phyloP scores from a whole-genome alignment of 2,113 vertebrate genomes.

The Rhinopomastus cyanomelas region DNA sequence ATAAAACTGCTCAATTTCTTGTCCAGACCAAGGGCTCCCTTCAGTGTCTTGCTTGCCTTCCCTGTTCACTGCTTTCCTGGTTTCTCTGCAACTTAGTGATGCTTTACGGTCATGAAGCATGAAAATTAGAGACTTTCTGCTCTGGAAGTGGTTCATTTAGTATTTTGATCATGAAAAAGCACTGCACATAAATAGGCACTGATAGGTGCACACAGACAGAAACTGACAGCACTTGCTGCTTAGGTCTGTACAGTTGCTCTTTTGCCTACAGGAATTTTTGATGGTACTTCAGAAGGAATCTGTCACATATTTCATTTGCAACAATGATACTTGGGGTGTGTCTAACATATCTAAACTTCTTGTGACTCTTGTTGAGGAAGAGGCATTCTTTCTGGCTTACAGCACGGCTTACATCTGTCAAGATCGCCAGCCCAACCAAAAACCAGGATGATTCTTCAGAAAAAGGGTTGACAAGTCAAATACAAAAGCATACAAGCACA shows the following conservation, averaged over 20 bases:
- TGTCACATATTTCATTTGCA: not conserved
- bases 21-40: not conserved
- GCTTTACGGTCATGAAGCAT: not conserved
- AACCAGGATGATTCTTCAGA: not conserved
- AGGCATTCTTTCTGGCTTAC: not conserved
- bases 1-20: not conserved
- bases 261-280: not conserved
- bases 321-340: not conserved
- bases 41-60: not conserved
- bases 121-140: not conserved
- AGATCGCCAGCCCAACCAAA: not conserved
- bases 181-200: not conserved
- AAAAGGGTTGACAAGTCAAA: not conserved
- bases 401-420: not conserved
- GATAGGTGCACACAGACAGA: not conserved
- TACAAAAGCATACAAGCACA: not conserved
- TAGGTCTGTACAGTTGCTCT: not conserved
- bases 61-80: not conserved
- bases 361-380: not conserved
- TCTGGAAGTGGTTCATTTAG: not conserved
- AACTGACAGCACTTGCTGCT: not conserved
- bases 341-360: not conserved
- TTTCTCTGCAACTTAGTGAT: not conserved
- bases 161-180: not conserved
- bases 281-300: not conserved